Conservation (phyloP, 2,888 invertebrate species). For the Perizoma affinitatum region DNA sequence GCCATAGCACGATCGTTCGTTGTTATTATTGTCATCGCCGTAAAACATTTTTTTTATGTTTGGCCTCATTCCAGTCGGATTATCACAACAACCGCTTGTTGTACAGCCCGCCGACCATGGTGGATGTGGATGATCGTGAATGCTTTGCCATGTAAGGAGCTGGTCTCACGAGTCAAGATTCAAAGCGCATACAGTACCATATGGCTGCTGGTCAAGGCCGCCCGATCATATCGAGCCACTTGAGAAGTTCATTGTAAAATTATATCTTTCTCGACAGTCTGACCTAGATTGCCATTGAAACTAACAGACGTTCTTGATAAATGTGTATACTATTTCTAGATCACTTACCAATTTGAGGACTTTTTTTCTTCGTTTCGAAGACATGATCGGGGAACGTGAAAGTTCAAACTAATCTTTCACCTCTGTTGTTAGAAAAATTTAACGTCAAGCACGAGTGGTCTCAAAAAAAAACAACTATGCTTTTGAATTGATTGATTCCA, state of each 20-base stretch:
- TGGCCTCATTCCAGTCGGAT: conserved; percentile 31
- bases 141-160: conserved; percentile 56
- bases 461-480: conserved; percentile 50
- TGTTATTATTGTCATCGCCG: conserved; percentile 6
- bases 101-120: conserved; percentile 26
- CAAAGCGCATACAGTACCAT: conserved; percentile 58
- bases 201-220: conserved; percentile 71
- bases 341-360: conserved; percentile 11
- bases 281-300: conserved; percentile 52
- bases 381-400: conserved; percentile 18
- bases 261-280: conserved; percentile 50
- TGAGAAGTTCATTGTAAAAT: conserved; percentile 57
- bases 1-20: conserved; percentile 1
- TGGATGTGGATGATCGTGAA: conserved; percentile 52
- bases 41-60: conserved; percentile 21
- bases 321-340: conserved; percentile 29
- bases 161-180: conserved; percentile 53
- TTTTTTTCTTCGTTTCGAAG: neutral
- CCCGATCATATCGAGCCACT: conserved; percentile 48
- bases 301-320: conserved; percentile 44
- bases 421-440: conserved; percentile 28
- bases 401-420: conserved; percentile 20
- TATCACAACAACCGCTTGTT: conserved; percentile 21
- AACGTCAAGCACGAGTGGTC: conserved; percentile 45
- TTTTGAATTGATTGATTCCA: conserved; percentile 55